Base-by-base conservation (phyloP, 2,797 vertebrate genomes). In the Intellagama lesueurii region DNA sequence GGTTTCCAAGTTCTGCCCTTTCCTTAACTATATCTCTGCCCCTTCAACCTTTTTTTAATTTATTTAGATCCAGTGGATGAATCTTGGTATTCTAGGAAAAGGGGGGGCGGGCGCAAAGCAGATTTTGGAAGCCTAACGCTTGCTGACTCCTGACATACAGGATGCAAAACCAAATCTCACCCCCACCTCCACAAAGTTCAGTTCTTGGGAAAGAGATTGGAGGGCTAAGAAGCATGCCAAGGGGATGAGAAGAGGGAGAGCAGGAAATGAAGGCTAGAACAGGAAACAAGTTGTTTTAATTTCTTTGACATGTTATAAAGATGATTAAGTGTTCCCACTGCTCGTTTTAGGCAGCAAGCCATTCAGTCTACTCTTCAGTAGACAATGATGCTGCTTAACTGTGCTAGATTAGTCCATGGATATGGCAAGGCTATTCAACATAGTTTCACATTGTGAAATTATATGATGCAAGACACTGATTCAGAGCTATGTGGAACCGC, bases 401-500 rank as follows among this genome's bases (percentile, higher is more conserved):
- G 0, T 19, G 9, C 24, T 12, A 1, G 76, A 82, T 88, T 24
- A 66, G 81, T 76, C 76, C 17, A 35, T 86, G 72, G 64, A 0
- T 0, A 22, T 89, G 87, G 79, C 76, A 91, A 92, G 89, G 81
- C 68, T 32, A 77, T 87, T 47, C 81, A 70, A 44, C 35, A 26
- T 35, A 66, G n/a, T 0, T 90, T 88, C 76, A 30, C 44, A 8
- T 52, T 88, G 86, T 79, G 90, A 78, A 88, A 88, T 86, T 66
- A 35, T 66, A 73, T 86, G 87, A 83, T 66, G 83, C 77, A 76
- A 89, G 16, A 26, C 17, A 49, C 60, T 87, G 85, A 91, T 70
- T 89, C 85, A 89, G 85, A 89, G 84, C 73, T 91, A 66, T 1
- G 64, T 86, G 83, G 82, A 86, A 83, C 79, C 79, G 35, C 83